phyloP scores from a whole-genome alignment of 1,140 invertebrate species.

The Zophobas morio region DNA sequence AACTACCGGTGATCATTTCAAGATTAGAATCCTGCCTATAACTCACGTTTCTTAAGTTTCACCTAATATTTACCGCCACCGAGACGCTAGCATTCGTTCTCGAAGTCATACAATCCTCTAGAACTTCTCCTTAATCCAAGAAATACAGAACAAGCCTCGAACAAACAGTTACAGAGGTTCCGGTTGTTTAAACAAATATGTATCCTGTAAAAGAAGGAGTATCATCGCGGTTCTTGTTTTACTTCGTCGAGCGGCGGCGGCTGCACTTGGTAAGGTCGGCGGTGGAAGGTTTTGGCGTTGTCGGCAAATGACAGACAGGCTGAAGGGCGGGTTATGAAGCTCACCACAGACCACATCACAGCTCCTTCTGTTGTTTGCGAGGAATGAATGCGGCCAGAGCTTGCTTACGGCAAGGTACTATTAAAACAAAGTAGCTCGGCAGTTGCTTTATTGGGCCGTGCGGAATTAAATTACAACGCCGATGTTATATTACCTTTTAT shows the following conservation, averaged over 20 bases:
- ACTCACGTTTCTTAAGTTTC: too few species aligned
- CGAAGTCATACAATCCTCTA: too few species aligned
- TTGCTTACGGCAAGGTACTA: constrained; percentile 60
- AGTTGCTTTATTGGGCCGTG: constrained; percentile 42
- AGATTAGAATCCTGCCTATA: too few species aligned
- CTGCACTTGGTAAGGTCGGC: neutral
- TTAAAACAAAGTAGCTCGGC: constrained; percentile 53
- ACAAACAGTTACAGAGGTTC: neutral
- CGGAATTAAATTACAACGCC: constrained; percentile 41
- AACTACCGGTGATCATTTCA: too few species aligned
- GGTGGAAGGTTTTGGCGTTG: constrained; percentile 39
- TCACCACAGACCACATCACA: constrained; percentile 65
- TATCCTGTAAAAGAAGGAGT: constrained; percentile 14
- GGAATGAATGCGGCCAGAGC: constrained; percentile 54
- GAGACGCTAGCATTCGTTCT: too few species aligned
- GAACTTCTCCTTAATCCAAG: neutral
- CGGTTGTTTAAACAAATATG: constrained; percentile 39
- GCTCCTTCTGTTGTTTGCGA: constrained; percentile 63
- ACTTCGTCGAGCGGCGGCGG: neutral
- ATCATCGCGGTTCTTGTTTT: constrained; percentile 30
- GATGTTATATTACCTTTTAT: constrained; percentile 13
- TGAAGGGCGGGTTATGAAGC: constrained; percentile 63
- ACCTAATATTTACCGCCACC: too few species aligned
- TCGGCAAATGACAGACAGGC: constrained; percentile 61
- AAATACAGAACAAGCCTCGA: constrained; percentile 9